A percentile compares a stretch with the other conserved stretches of the same genome.
These are phyloP conservation scores for Myzus persicae DNA, from an alignment of 1,140 invertebrate species.

Conservation along the genomic window DNA sequence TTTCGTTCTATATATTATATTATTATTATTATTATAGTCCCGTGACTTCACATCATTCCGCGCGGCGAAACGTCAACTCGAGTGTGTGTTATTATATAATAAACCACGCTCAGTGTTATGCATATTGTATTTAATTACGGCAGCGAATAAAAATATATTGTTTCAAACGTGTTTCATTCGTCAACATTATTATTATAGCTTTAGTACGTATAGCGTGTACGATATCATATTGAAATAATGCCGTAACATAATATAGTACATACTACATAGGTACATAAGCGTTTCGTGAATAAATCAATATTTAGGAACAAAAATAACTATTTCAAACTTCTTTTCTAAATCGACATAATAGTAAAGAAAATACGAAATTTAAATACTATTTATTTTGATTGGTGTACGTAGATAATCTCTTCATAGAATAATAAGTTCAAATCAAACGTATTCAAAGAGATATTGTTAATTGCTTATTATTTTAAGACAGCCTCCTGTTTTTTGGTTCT, in stretches of 20 bases:
- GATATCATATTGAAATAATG: neutral
- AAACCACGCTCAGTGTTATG: neutral
- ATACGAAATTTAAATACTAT: too few relatives aligned
- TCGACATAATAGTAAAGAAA: too few relatives aligned
- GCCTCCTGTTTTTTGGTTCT: neutral
- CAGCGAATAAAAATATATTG: neutral
- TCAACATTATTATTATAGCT: neutral
- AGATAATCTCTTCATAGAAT: too few relatives aligned
- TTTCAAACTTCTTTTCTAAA: too few relatives aligned
- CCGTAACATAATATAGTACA: neutral
- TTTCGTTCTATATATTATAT: conserved; percentile 18
- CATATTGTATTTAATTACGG: conserved; percentile 30
- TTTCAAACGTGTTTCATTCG: conserved; percentile 5
- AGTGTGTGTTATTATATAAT: conserved; percentile 19
- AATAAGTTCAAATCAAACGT: too few relatives aligned
- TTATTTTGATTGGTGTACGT: too few relatives aligned
- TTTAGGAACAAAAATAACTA: neutral
- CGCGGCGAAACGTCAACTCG: neutral
- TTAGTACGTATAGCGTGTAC: neutral
- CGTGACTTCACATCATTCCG: conserved; percentile 7
- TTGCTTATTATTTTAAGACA: neutral
- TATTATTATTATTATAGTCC: neutral
- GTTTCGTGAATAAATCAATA: neutral
- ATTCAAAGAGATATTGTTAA: neutral
- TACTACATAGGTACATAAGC: neutral